phyloP scores from a whole-genome alignment of 1,140 invertebrate species.

The Drosophila micromelanica region DNA sequence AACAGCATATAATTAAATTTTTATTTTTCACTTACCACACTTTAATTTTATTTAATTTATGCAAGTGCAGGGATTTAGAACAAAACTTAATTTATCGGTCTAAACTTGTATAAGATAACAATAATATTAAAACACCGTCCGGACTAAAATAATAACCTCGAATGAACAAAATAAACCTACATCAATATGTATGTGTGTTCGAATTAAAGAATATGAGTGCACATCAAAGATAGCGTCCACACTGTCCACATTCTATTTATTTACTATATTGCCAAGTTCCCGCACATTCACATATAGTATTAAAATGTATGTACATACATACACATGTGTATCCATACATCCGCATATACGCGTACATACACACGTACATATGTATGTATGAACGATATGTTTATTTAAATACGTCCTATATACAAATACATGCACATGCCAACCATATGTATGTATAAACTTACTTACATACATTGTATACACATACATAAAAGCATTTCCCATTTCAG shows the following conservation, averaged over 20 bases:
- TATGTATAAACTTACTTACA: background rate
- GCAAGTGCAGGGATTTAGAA: slow-evolving; percentile 9
- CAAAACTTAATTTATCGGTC: slow-evolving; percentile 22
- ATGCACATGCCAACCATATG: background rate
- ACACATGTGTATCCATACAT: slow-evolving; percentile 5
- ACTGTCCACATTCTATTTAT: slow-evolving; percentile 71
- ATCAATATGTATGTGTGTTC: slow-evolving; percentile 8
- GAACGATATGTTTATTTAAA: slow-evolving; percentile 8
- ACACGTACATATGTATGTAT: background rate
- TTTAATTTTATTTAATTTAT: background rate
- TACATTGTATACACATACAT: background rate
- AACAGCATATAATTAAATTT: background rate
- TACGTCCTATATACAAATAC: slow-evolving; percentile 15
- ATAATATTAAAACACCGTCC: slow-evolving; percentile 48
- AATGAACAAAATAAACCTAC: slow-evolving; percentile 32
- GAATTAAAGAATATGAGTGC: slow-evolving; percentile 59
- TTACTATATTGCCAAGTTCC: slow-evolving; percentile 54
- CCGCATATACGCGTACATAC: background rate
- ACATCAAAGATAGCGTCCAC: slow-evolving; percentile 67
- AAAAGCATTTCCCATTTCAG: background rate
- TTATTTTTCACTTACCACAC: slow-evolving; percentile 15
- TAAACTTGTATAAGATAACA: slow-evolving; percentile 44
- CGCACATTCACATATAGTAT: slow-evolving; percentile 31
- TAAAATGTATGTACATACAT: slow-evolving; percentile 1
- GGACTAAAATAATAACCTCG: slow-evolving; percentile 55